Evolutionary conservation across 2,888 invertebrate species (phyloP).

Genomic region (Campoletis raptor): DNA sequence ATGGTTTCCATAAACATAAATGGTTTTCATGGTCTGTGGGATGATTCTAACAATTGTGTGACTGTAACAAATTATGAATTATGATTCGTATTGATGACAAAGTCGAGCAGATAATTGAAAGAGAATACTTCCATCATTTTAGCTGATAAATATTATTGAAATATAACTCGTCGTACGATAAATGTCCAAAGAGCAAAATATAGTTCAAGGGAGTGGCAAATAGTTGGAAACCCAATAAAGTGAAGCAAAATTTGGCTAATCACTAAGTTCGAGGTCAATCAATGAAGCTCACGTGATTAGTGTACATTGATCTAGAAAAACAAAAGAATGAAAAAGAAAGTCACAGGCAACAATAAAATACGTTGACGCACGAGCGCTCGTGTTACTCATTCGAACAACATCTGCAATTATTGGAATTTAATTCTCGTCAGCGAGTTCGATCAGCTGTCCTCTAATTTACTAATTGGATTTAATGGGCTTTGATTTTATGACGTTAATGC

Average conservation of each 20-base stretch:
- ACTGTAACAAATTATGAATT: neutral
- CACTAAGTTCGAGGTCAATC: neutral
- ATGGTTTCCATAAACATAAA: too few relatives aligned
- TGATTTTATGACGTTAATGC: constrained; percentile 46
- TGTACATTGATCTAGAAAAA: neutral
- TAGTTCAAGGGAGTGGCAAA: neutral
- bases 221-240: neutral
- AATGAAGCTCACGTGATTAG: neutral
- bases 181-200: neutral
- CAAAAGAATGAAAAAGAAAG: neutral
- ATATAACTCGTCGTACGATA: neutral
- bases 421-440: constrained; percentile 47
- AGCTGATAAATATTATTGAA: neutral
- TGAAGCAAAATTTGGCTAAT: neutral
- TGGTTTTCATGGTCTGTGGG: neutral
- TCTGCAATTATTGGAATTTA: constrained; percentile 60
- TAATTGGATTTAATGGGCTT: constrained; percentile 55
- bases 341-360: constrained; percentile 42
- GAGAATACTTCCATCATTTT: neutral
- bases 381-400: constrained; percentile 23
- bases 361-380: neutral
- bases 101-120: neutral
- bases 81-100: neutral
- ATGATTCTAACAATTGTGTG: neutral
- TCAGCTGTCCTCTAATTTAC: constrained; percentile 45